Evolutionary conservation across 2,797 vertebrate species (phyloP).

Genomic region (Platalea minor): DNA sequence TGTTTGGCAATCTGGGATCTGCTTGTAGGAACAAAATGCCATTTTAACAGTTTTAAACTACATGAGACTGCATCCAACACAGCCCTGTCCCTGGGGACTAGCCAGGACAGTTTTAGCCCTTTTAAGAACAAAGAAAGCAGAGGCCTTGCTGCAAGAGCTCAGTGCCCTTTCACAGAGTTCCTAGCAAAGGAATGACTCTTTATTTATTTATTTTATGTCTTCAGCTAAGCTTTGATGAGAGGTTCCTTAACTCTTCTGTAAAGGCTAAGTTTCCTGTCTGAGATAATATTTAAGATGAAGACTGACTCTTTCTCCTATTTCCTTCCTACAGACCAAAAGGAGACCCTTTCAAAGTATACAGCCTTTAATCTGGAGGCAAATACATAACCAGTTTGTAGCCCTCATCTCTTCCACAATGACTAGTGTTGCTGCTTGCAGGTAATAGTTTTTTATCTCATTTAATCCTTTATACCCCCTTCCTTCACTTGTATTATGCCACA

Average conservation of each 20-base stretch:
- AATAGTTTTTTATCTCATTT: not conserved
- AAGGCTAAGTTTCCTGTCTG: conserved; percentile 19
- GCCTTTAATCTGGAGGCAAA: not conserved
- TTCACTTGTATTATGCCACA: not conserved
- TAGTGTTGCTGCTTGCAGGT: not conserved
- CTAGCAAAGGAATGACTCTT: not conserved
- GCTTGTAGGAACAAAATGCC: not conserved
- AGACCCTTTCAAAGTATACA: not conserved
- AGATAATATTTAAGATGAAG: conserved; percentile 11
- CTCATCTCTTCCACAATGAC: not conserved
- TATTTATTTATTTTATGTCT: conserved; percentile 53
- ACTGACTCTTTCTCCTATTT: conserved; percentile 23
- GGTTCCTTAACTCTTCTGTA: not conserved
- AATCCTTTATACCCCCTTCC: not conserved
- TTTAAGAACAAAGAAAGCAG: conserved; percentile 30
- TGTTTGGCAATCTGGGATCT: not conserved
- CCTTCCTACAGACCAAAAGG: conserved; percentile 3
- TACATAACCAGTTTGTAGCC: not conserved
- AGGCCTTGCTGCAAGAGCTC: not conserved
- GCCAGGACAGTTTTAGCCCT: not conserved
- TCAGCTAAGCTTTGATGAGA: conserved; percentile 47
- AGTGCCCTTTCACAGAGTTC: conserved; percentile 22
- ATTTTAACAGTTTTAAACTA: conserved; percentile 3
- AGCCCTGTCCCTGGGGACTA: not conserved
- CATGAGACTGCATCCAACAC: not conserved